phyloP scores from a whole-genome alignment of 2,113 vertebrate species.

The Sula dactylatra region DNA sequence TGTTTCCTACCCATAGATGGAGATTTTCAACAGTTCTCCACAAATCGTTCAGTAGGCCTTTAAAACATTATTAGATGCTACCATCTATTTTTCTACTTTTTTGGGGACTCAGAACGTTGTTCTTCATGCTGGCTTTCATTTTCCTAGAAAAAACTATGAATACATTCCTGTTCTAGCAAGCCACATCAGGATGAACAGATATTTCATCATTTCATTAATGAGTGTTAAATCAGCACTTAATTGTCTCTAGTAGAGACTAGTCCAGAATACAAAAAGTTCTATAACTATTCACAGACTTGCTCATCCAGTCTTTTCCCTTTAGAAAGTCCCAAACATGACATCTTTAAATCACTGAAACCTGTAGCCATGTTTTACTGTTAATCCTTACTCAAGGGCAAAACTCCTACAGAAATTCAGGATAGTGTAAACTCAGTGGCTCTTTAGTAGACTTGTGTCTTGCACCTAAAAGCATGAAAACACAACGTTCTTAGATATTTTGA shows the following conservation, averaged over 20 bases:
- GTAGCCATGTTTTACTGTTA: background rate
- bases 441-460: background rate
- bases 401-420: background rate
- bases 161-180: background rate
- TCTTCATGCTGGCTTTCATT: background rate
- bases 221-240: background rate
- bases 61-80: background rate
- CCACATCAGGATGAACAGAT: background rate
- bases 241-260: background rate
- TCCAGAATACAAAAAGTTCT: background rate
- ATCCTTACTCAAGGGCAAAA: background rate
- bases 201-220: background rate
- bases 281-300: background rate
- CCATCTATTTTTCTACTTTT: background rate
- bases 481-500: background rate
- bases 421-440: background rate
- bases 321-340: background rate
- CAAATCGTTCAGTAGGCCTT: background rate
- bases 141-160: background rate
- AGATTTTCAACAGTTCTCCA: background rate
- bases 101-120: background rate
- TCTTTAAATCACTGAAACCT: background rate
- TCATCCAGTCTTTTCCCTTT: background rate
- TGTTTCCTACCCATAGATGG: background rate
- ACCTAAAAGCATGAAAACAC: background rate